These are phyloP conservation scores for Hyphantria cunea DNA, from an alignment of 1,140 invertebrate species.

Conservation along the genomic window DNA sequence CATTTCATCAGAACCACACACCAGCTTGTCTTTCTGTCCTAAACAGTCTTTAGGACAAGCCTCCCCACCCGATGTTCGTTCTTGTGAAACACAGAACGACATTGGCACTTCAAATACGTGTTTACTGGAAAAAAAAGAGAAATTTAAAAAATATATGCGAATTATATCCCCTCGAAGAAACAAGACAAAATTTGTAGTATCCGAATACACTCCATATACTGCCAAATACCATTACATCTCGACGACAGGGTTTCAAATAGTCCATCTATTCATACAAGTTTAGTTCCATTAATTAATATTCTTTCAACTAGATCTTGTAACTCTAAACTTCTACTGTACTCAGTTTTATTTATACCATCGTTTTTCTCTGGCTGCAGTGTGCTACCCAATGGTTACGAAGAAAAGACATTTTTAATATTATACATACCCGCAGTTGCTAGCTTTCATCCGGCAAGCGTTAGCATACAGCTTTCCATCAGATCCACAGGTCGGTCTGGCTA, in stretches of 20 bases:
- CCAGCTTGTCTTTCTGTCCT: conserved; percentile 85
- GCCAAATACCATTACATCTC: too few relatives aligned
- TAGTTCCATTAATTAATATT: too few relatives aligned
- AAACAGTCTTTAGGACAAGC: conserved; percentile 85
- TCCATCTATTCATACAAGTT: too few relatives aligned
- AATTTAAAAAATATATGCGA: too few relatives aligned
- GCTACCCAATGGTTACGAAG: neutral
- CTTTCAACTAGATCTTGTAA: too few relatives aligned
- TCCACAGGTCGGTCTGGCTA: conserved; percentile 94
- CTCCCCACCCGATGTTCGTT: conserved; percentile 81
- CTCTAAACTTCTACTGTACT: too few relatives aligned
- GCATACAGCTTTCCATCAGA: conserved; percentile 95
- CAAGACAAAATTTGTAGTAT: too few relatives aligned
- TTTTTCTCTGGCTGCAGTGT: too few relatives aligned
- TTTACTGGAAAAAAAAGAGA: conserved; percentile 82
- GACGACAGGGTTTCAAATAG: too few relatives aligned
- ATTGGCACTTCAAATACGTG: conserved; percentile 96
- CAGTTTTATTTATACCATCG: too few relatives aligned
- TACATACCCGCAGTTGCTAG: conserved; percentile 93
- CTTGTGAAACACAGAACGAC: conserved; percentile 92
- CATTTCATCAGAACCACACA: conserved; percentile 94
- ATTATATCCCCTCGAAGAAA: too few relatives aligned
- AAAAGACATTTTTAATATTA: neutral
- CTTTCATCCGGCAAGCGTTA: conserved; percentile 96
- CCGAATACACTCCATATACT: too few relatives aligned